A percentile compares a stretch with the other conserved stretches of the same genome.
Conservation (phyloP, 2,888 invertebrate species). For the Formica aserva region DNA sequence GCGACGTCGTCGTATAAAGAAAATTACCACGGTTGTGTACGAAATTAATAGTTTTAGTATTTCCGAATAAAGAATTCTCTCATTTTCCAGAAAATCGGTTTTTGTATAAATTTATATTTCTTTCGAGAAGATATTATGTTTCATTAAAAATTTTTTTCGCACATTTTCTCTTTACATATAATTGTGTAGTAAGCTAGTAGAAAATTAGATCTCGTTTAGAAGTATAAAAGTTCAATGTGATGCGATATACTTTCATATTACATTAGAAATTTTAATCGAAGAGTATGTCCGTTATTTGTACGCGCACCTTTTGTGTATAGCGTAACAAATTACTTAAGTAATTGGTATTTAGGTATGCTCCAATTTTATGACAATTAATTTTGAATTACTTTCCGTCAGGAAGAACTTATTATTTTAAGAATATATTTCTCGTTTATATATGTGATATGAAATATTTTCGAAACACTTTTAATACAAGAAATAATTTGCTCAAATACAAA, state of each 20-base stretch:
- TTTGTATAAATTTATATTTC: neutral
- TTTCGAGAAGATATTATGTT: neutral
- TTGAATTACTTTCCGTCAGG: neutral
- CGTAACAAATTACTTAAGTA: slow-evolving; percentile 1
- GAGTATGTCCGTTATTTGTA: neutral
- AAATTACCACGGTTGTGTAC: neutral
- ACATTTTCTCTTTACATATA: neutral
- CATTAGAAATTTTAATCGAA: neutral
- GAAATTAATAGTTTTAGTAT: neutral
- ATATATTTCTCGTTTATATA: neutral
- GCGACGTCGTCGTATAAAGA: neutral
- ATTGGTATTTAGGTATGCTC: neutral
- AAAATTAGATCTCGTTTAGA: neutral
- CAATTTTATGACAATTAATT: slow-evolving; percentile 24
- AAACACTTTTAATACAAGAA: neutral
- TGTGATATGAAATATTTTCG: neutral
- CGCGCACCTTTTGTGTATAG: neutral
- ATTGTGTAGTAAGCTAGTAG: neutral
- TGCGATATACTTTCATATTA: neutral
- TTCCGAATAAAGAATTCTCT: neutral
- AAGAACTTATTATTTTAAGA: slow-evolving; percentile 11
- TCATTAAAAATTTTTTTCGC: neutral
- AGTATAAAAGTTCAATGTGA: neutral
- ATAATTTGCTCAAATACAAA: neutral
- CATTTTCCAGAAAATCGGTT: neutral